phyloP scores from a whole-genome alignment of 2,113 vertebrate species.

The Cyanoramphus novaezelandiae region DNA sequence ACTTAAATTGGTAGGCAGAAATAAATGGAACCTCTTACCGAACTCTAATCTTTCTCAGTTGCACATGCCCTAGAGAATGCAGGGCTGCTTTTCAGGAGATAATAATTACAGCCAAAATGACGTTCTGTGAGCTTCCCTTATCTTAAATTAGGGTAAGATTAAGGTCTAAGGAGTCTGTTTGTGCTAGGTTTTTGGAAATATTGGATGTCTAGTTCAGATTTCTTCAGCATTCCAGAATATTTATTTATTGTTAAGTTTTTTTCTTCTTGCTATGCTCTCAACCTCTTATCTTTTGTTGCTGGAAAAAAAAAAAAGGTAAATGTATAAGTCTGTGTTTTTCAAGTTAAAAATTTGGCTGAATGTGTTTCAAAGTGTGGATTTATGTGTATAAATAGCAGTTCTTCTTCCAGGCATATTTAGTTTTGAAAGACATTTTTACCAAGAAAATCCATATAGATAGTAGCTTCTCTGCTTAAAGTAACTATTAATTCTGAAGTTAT shows the following conservation, averaged over 20 bases:
- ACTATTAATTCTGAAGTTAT: neutral
- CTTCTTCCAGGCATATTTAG: neutral
- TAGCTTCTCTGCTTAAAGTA: slow-evolving; percentile 28
- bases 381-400: neutral
- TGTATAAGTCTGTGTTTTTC: neutral
- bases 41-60: slow-evolving; percentile 53
- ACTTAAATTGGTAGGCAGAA: slow-evolving; percentile 30
- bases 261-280: neutral
- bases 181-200: slow-evolving; percentile 25
- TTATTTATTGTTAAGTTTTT: neutral
- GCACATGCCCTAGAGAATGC: neutral
- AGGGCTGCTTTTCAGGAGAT: slow-evolving; percentile 12
- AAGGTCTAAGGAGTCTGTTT: slow-evolving; percentile 31
- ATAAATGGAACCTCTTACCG: slow-evolving; percentile 31
- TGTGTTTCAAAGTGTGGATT: neutral
- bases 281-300: neutral
- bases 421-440: neutral
- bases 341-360: neutral
- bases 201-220: neutral
- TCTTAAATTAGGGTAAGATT: slow-evolving; percentile 37
- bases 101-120: slow-evolving; percentile 50
- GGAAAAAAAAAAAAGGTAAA: neutral
- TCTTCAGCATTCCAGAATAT: neutral
- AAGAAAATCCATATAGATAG: neutral
- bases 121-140: slow-evolving; percentile 19